These are phyloP conservation scores for Heliconius congener DNA, from an alignment of 1,140 invertebrate species.

Conservation along the genomic window DNA sequence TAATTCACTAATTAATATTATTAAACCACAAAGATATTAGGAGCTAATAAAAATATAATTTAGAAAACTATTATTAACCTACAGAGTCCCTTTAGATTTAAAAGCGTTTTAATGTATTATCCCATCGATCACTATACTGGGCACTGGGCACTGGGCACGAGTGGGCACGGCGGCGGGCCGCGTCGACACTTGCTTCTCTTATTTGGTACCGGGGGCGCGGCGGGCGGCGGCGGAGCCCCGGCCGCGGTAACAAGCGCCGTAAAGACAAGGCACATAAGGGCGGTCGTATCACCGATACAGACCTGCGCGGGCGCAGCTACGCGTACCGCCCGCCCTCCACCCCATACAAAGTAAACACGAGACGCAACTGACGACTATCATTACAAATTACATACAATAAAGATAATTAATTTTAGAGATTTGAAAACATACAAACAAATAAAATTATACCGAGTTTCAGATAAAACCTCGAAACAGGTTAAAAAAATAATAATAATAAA, in stretches of 20 bases:
- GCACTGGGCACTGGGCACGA: neutral
- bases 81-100: slow-evolving; percentile 12
- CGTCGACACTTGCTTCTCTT: slow-evolving; percentile 60
- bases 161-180: slow-evolving; percentile 4
- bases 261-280: slow-evolving; percentile 37
- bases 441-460: slow-evolving; percentile 53
- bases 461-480: slow-evolving; percentile 71
- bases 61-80: slow-evolving; percentile 20
- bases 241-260: slow-evolving; percentile 37
- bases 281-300: slow-evolving; percentile 18
- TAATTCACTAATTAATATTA: slow-evolving; percentile 14
- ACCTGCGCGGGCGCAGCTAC: slow-evolving; percentile 27
- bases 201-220: slow-evolving; percentile 67
- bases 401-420: slow-evolving; percentile 42
- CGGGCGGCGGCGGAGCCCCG: slow-evolving; percentile 19
- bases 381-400: slow-evolving; percentile 46
- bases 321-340: neutral
- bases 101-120: slow-evolving; percentile 14
- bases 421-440: slow-evolving; percentile 53
- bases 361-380: slow-evolving; percentile 51
- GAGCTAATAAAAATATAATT: slow-evolving; percentile 22
- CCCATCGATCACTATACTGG: neutral
- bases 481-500: slow-evolving; percentile 35
- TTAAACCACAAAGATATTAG: slow-evolving; percentile 17
- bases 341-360: slow-evolving; percentile 22